Conservation (phyloP, 2,888 invertebrate species). For the Prosopocoilus inquinatus region DNA sequence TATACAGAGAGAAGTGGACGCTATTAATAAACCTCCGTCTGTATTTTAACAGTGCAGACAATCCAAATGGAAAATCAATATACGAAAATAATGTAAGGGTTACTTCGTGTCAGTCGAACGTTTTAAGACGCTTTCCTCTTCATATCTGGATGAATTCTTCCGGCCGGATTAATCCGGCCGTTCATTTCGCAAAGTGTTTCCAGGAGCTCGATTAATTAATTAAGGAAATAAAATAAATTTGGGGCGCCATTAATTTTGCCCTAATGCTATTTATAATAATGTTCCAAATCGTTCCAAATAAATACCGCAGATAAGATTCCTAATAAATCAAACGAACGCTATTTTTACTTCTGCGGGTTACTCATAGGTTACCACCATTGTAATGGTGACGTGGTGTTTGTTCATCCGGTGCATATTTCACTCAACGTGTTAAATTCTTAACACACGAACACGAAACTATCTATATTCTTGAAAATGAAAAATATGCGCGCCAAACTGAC, state of each 20-base stretch:
- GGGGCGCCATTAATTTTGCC: no score
- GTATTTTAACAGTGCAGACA: conserved; percentile 14
- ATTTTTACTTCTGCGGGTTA: no score
- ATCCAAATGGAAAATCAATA: conserved; percentile 23
- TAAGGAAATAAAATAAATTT: no score
- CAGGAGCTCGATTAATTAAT: no score
- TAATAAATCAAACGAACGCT: no score
- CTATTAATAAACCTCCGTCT: conserved; percentile 25
- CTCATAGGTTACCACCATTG: no score
- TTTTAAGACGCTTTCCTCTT: neutral
- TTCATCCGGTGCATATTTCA: conserved; percentile 11
- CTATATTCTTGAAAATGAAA: conserved; percentile 11
- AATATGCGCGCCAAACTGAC: neutral
- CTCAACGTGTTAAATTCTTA: conserved; percentile 7
- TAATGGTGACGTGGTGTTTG: neutral
- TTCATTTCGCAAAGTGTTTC: no score
- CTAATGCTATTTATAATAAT: no score
- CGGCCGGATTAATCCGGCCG: no score
- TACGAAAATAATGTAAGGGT: conserved; percentile 1
- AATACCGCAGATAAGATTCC: no score
- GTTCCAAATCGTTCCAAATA: no score
- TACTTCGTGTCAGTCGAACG: neutral
- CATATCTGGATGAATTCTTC: no score
- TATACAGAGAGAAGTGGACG: conserved; percentile 19
- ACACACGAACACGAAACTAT: conserved; percentile 1